Evolutionary conservation across 2,888 invertebrate genomes (phyloP).

Genomic region (Dolomedes plantarius): DNA sequence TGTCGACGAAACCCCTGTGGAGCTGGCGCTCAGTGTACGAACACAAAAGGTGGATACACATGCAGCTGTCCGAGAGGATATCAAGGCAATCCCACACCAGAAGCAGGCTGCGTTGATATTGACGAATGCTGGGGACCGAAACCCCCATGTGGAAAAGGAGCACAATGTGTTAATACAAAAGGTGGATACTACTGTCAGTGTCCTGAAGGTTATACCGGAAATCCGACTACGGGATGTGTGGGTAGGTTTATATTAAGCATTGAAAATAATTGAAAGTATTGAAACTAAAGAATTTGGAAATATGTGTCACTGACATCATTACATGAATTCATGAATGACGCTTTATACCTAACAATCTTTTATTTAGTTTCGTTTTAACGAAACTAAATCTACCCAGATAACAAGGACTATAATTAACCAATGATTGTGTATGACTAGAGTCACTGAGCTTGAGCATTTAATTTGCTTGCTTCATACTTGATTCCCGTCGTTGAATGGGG

Average conservation of each 20-base stretch:
- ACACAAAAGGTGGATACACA: slow-evolving; percentile 86
- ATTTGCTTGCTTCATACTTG: too few species aligned
- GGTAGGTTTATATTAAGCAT: slow-evolving; percentile 53
- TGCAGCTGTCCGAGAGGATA: slow-evolving; percentile 86
- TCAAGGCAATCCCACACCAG: slow-evolving; percentile 75
- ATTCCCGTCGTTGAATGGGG: too few species aligned
- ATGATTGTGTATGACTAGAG: too few species aligned
- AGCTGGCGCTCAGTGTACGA: slow-evolving; percentile 86
- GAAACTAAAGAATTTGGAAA: too few species aligned
- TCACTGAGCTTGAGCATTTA: too few species aligned
- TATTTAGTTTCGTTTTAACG: too few species aligned
- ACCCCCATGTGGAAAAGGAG: slow-evolving; percentile 84
- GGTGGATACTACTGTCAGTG: slow-evolving; percentile 88
- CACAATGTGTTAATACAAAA: slow-evolving; percentile 87
- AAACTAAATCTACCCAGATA: too few species aligned
- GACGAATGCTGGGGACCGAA: slow-evolving; percentile 79
- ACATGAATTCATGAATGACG: too few species aligned
- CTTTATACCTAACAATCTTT: too few species aligned
- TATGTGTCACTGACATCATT: too few species aligned
- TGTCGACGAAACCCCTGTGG: slow-evolving; percentile 83
- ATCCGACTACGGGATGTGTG: slow-evolving; percentile 81
- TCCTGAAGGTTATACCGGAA: slow-evolving; percentile 86
- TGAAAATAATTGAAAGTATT: neutral
- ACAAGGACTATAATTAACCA: too few species aligned
- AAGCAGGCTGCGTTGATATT: slow-evolving; percentile 77